These are phyloP conservation scores for Spinibarbus caldwelli DNA, from an alignment of 2,797 vertebrate species.

Conservation along the genomic window DNA sequence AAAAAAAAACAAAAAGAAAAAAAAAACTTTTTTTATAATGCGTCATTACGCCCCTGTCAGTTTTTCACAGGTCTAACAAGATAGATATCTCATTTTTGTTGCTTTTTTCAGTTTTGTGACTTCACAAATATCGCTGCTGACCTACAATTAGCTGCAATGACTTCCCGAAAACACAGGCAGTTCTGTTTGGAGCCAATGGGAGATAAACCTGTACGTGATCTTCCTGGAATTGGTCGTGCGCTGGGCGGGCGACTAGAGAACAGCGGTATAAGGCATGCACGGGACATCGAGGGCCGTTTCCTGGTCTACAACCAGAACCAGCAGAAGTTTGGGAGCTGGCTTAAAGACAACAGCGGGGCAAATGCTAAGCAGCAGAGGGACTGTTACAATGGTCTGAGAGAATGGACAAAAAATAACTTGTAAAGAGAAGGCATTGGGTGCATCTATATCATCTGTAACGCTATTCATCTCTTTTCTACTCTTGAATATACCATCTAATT, in stretches of 20 bases:
- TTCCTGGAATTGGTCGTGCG: constrained; percentile 22
- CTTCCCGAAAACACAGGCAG: background rate
- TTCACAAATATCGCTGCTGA: background rate
- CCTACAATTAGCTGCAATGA: background rate
- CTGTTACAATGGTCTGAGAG: constrained; percentile 15
- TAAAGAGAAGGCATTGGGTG: background rate
- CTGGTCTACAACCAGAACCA: constrained; percentile 8
- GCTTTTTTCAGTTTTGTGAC: background rate
- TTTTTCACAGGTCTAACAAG: no score
- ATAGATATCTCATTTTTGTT: no score
- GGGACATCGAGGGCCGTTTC: background rate
- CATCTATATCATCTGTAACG: background rate
- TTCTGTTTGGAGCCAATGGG: constrained; percentile 33
- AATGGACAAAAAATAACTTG: constrained; percentile 24
- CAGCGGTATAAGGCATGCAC: background rate
- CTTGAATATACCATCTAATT: no score
- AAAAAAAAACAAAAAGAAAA: no score
- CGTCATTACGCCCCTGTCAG: no score
- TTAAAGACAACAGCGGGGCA: background rate
- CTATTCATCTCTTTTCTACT: background rate
- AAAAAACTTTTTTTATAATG: no score
- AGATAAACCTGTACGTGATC: background rate
- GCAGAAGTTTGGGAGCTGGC: constrained; percentile 12
- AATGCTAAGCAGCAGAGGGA: constrained; percentile 26
- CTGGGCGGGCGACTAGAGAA: background rate